phyloP scores from a whole-genome alignment of 1,140 invertebrate genomes.

The Trinorchestia longiramus region DNA sequence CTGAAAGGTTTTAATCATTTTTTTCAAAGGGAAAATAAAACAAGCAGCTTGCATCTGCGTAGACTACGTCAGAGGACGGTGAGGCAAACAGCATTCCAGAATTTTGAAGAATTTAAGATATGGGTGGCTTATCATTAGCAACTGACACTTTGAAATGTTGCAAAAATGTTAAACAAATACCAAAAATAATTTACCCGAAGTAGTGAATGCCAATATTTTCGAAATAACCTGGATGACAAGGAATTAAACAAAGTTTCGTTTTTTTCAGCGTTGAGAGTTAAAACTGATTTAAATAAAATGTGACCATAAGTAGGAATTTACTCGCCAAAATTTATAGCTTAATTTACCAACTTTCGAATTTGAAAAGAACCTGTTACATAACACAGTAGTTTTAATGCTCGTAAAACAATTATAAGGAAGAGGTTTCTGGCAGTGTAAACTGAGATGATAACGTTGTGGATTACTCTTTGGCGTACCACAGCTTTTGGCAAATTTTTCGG shows the following conservation, averaged over 20 bases:
- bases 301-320: not conserved
- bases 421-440: too few relatives aligned
- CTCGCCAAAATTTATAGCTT: not conserved
- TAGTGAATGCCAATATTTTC: not conserved
- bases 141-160: not conserved
- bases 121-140: not conserved
- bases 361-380: not conserved
- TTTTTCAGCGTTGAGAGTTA: not conserved
- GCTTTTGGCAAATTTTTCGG: not conserved
- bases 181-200: too few relatives aligned
- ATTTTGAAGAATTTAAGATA: not conserved
- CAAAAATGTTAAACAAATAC: too few relatives aligned
- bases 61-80: not conserved
- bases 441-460: not conserved
- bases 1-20: not conserved
- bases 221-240: not conserved
- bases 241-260: not conserved
- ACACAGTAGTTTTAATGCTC: not conserved
- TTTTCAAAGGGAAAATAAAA: not conserved
- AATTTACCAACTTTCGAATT: not conserved
- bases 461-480: not conserved
- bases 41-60: not conserved
- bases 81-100: not conserved
- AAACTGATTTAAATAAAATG: not conserved
- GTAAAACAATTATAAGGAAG: too few relatives aligned